Evolutionary conservation across 2,113 vertebrate species (phyloP).

Genomic region (Peromyscus californicus): DNA sequence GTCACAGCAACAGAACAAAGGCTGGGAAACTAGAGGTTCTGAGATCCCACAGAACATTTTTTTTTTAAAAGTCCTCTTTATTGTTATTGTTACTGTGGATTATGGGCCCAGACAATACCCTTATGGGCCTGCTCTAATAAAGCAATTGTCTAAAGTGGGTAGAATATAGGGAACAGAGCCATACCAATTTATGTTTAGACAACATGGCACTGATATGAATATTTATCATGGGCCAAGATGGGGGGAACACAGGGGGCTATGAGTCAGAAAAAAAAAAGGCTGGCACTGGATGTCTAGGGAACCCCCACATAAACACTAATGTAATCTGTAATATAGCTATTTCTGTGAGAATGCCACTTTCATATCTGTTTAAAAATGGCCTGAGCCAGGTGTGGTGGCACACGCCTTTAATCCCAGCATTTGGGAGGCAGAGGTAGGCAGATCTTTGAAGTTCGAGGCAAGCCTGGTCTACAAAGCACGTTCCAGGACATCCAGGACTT

Average conservation of each 20-base stretch:
- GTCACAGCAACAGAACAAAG: not conserved
- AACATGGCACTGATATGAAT: not conserved
- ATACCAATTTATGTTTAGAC: not conserved
- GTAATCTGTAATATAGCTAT: not conserved
- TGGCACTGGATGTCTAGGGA: too few relatives aligned
- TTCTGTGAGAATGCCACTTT: not conserved
- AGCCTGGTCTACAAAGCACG: not conserved
- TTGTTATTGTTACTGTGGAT: not conserved
- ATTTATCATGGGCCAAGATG: not conserved
- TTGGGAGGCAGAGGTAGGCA: not conserved
- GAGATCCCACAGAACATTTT: not conserved
- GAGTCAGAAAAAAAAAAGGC: too few relatives aligned
- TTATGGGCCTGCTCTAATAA: not conserved
- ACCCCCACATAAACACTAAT: not conserved
- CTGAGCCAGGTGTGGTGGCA: not conserved
- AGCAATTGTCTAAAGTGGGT: not conserved
- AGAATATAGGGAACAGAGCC: not conserved
- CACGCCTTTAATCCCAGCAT: not conserved
- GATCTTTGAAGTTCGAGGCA: not conserved
- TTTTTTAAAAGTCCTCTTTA: not conserved
- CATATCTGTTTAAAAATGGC: not conserved
- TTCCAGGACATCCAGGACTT: not conserved
- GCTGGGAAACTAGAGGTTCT: not conserved
- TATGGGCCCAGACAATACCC: not conserved
- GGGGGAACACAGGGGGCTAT: not conserved